phyloP scores from a whole-genome alignment of 2,797 vertebrate genomes.

The Telmatherina bonti region DNA sequence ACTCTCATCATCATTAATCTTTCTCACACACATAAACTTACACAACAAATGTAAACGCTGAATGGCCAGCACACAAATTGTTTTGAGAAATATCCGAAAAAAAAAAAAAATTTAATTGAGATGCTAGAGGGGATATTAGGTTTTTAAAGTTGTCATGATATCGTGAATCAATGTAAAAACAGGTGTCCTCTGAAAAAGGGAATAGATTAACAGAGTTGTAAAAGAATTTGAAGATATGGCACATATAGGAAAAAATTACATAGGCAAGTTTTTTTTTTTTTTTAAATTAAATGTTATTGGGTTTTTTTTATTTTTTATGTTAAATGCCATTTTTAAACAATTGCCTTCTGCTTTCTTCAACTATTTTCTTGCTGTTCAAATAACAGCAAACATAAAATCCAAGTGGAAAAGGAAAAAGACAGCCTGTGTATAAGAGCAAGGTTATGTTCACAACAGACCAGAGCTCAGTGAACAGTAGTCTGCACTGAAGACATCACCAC shows the following conservation, averaged over 20 bases:
- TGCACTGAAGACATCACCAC: neutral
- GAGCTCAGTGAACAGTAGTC: neutral
- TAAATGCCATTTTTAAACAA: no score
- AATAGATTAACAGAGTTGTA: neutral
- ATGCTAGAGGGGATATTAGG: neutral
- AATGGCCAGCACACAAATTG: neutral
- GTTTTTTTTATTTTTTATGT: no score
- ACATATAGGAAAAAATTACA: neutral
- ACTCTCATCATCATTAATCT: slow-evolving; percentile 76
- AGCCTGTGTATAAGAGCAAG: no score
- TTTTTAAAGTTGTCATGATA: neutral
- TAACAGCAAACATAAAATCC: no score
- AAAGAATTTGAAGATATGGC: neutral
- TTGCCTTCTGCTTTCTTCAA: no score
- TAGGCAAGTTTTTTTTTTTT: no score
- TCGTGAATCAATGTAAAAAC: neutral
- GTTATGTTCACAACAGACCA: neutral
- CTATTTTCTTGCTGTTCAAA: no score
- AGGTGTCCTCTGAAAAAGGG: neutral
- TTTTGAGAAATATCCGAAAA: neutral
- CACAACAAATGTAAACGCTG: slow-evolving; percentile 19
- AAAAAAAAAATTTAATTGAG: neutral
- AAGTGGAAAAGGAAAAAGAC: no score
- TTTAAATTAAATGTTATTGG: no score
- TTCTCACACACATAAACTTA: slow-evolving; percentile 13